Evolutionary conservation across 2,888 invertebrate species (phyloP).

Genomic region (Cybosia mesomella): DNA sequence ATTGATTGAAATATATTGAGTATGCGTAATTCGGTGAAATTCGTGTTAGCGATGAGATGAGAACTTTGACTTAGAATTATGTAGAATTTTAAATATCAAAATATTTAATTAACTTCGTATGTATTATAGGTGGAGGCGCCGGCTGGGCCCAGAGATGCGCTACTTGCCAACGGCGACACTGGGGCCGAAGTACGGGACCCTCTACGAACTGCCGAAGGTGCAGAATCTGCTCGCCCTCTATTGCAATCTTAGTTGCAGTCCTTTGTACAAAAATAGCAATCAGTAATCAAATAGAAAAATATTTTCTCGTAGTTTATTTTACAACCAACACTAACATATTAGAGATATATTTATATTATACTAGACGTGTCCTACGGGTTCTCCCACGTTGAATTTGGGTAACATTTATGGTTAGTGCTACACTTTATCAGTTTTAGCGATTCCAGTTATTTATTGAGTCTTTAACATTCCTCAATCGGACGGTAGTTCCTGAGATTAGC

Average conservation of each 20-base stretch:
- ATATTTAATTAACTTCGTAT: constrained; percentile 14
- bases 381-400: background rate
- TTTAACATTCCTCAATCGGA: background rate
- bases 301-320: constrained; percentile 20
- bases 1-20: constrained; percentile 13
- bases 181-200: constrained; percentile 26
- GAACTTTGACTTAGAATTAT: constrained; percentile 21
- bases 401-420: background rate
- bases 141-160: constrained; percentile 52
- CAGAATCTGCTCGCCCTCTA: constrained; percentile 48
- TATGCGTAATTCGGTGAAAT: constrained; percentile 5
- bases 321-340: constrained; percentile 27
- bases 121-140: constrained; percentile 44
- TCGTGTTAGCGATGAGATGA: background rate
- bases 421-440: background rate
- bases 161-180: constrained; percentile 60
- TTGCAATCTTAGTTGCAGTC: constrained; percentile 42
- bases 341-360: constrained; percentile 4
- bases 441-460: background rate
- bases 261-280: constrained; percentile 33
- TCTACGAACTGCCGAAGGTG: constrained; percentile 32
- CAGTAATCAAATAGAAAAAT: constrained; percentile 9
- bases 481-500: too few relatives aligned
- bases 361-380: background rate
- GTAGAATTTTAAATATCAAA: constrained; percentile 6